phyloP scores from a whole-genome alignment of 2,113 vertebrate genomes.

The Oryzias woworae region DNA sequence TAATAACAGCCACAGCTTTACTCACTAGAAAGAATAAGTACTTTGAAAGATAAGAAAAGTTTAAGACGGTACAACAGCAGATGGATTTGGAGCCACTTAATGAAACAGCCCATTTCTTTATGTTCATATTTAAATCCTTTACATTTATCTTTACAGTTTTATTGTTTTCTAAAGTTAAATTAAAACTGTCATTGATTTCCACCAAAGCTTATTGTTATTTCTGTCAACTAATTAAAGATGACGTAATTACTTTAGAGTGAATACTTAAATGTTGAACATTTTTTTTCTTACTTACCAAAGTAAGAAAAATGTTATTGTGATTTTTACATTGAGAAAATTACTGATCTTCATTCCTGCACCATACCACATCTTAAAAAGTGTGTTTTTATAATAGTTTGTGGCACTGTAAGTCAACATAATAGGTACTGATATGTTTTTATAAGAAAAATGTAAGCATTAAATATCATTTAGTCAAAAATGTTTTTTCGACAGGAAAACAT shows the following conservation, averaged over 20 bases:
- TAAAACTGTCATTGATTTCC: background rate
- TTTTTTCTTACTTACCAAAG: background rate
- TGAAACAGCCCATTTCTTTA: background rate
- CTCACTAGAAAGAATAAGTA: conserved; percentile 11
- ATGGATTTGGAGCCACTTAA: background rate
- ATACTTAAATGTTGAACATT: background rate
- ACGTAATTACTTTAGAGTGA: background rate
- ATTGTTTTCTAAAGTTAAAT: background rate
- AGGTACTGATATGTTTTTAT: too few species aligned
- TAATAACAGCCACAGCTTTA: conserved; percentile 14
- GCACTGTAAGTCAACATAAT: too few species aligned
- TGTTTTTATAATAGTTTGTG: too few species aligned
- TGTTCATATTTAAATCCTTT: background rate
- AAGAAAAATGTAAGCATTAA: too few species aligned
- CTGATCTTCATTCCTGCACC: too few species aligned
- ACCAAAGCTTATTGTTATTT: background rate
- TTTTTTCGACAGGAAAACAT: too few species aligned
- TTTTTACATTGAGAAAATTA: too few species aligned
- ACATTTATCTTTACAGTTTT: background rate
- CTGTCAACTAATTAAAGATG: background rate
- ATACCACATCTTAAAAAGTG: too few species aligned
- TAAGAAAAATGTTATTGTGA: conserved; percentile 10
- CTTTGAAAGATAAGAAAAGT: conserved; percentile 5
- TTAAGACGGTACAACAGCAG: background rate
- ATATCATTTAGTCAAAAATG: too few species aligned